Base-by-base conservation (phyloP, 2,888 invertebrate genomes). In the Germaria angustata region DNA sequence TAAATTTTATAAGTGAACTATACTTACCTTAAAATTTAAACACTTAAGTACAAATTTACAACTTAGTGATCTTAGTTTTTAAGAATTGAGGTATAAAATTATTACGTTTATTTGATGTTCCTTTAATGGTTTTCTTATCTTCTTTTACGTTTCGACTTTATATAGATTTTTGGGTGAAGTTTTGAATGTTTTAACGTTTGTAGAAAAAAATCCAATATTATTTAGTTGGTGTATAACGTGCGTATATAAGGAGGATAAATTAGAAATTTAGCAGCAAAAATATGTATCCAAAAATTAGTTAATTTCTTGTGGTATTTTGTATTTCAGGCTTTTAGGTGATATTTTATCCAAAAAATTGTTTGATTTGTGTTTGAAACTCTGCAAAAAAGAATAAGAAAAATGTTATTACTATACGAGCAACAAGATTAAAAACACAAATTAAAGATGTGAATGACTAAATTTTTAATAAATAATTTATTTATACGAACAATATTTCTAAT, bases 31-130 rank as follows among this genome's bases (percentile, higher is more conserved):
- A 87, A 85, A 61, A 88, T 88, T 89, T 89, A 87, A 90, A 90
- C 90, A 89, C 90, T 90, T 90, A 90, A 90, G 90, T 90, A 90
- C 90, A 88, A 82, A 89, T 89, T 88, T 90, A 89, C 89, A 89
- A 84, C 81, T 87, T 88, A 90, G 85, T 86, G 85, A 84, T 85
- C 87, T 89, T 89, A 88, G 81, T 82, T 84, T 87, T 88, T 87
- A 86, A 71, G 79, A 76, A 65, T 76, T 90, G 90, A 90, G 90
- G 91, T 90, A 90, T 90, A 89, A 90, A 90, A 90, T 90, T 87
- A 90, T 89, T 89, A 89, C 87, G 87, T 87, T 86, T 87, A 86
- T 75, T 76, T 79, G 82, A 73, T 88, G 87, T 87, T 89, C 87
- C 88, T 88, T 87, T 84, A 17, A 84, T 68, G 59, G 73, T 83